These are phyloP conservation scores for Marmota monax DNA, from an alignment of 2,113 vertebrate genomes.

Conservation along the genomic window DNA sequence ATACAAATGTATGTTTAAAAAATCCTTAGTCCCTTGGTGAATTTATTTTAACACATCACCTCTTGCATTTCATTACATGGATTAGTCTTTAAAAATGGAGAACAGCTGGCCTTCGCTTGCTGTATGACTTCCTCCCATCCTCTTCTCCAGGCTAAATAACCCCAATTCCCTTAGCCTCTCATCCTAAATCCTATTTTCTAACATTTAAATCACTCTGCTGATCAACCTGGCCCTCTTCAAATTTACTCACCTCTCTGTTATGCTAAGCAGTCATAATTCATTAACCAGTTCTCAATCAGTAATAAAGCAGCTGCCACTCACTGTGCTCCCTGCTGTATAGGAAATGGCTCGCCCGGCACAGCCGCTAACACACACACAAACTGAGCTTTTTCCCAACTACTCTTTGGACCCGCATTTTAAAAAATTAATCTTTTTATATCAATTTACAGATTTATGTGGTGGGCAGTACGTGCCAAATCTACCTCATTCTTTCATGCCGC, in stretches of 20 bases:
- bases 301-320: slow-evolving; percentile 59
- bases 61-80: slow-evolving; percentile 73
- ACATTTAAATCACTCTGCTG: slow-evolving; percentile 75
- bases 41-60: slow-evolving; percentile 66
- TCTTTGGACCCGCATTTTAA: not conserved
- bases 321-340: not conserved
- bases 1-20: slow-evolving; percentile 61
- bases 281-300: slow-evolving; percentile 69
- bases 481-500: not conserved
- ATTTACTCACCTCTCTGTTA: slow-evolving; percentile 76
- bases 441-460: not conserved
- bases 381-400: not conserved
- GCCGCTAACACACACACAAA: not conserved
- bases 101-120: slow-evolving; percentile 70
- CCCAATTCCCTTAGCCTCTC: slow-evolving; percentile 77
- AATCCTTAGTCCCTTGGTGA: slow-evolving; percentile 32
- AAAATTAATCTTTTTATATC: not conserved
- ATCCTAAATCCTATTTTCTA: slow-evolving; percentile 71
- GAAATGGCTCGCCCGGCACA: not conserved
- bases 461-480: fast-evolving
- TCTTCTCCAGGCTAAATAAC: slow-evolving; percentile 64
- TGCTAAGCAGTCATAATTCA: slow-evolving; percentile 75
- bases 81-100: slow-evolving; percentile 66
- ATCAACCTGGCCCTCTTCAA: slow-evolving; percentile 73
- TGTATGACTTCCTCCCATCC: not conserved